A percentile compares a stretch with the other conserved stretches of the same genome.
These are phyloP conservation scores for Monomorium pharaonis DNA, from an alignment of 1,140 invertebrate genomes.

Conservation along the genomic window DNA sequence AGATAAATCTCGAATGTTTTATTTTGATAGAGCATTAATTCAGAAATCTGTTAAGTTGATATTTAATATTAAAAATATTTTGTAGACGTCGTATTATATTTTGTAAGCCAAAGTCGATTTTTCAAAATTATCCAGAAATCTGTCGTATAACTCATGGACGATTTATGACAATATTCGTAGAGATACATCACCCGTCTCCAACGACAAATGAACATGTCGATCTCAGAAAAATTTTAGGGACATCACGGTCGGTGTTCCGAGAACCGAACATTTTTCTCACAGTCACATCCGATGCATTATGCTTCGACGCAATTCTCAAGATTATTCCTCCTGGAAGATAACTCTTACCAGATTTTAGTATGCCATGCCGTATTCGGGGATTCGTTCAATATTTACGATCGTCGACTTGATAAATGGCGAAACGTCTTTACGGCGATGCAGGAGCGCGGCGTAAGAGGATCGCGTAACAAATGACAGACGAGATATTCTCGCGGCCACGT, in stretches of 20 bases:
- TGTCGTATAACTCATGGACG: background rate
- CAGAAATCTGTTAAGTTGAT: background rate
- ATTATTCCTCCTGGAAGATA: slow-evolving; percentile 49
- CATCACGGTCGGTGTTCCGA: background rate
- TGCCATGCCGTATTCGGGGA: background rate
- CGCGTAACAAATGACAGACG: slow-evolving; percentile 49
- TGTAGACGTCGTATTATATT: background rate
- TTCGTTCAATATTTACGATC: slow-evolving; percentile 59
- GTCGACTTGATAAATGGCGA: slow-evolving; percentile 44
- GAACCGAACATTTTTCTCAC: slow-evolving; percentile 1
- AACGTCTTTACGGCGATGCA: slow-evolving; percentile 52
- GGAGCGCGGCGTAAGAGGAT: slow-evolving; percentile 28
- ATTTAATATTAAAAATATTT: background rate
- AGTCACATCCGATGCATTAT: slow-evolving; percentile 1
- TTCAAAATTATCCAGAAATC: background rate
- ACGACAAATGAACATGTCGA: background rate
- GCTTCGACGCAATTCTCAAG: background rate
- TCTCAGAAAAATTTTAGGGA: background rate
- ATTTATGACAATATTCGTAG: background rate
- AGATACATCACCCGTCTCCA: background rate
- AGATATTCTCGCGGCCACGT: slow-evolving; percentile 21
- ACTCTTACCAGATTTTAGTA: slow-evolving; percentile 23
- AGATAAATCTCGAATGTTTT: background rate
- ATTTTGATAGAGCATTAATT: background rate
- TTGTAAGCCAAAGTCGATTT: background rate